Evolutionary conservation across 2,888 invertebrate genomes (phyloP).

Genomic region (Acronicta leporina): DNA sequence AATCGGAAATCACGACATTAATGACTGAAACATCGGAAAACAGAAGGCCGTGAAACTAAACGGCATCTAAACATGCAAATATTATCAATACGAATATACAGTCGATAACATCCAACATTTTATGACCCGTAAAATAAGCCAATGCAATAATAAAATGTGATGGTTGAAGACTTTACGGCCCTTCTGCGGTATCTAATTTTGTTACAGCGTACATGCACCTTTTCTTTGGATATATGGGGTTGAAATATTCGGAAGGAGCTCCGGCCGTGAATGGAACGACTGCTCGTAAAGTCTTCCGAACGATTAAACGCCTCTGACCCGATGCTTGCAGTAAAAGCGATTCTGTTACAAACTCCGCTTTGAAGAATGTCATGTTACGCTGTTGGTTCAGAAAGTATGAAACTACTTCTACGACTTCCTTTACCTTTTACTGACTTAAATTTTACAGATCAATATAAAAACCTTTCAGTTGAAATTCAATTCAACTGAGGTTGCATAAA

Average conservation of each 20-base stretch:
- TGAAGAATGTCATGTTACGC: slow-evolving; percentile 48
- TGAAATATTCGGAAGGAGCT: slow-evolving; percentile 56
- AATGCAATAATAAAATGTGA: slow-evolving; percentile 51
- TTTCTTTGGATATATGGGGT: slow-evolving; percentile 50
- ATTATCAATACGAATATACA: slow-evolving; percentile 49
- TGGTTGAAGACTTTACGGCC: slow-evolving; percentile 40
- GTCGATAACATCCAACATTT: slow-evolving; percentile 65
- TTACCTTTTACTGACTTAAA: too few relatives aligned
- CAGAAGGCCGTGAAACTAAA: slow-evolving; percentile 52
- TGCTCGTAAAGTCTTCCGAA: slow-evolving; percentile 77
- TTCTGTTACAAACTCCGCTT: slow-evolving; percentile 61
- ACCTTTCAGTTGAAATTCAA: neutral
- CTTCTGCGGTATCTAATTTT: slow-evolving; percentile 63
- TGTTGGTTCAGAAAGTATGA: slow-evolving; percentile 25
- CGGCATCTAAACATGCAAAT: slow-evolving; percentile 63
- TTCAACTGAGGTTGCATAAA: too few relatives aligned
- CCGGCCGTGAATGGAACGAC: slow-evolving; percentile 61
- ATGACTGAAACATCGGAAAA: slow-evolving; percentile 17
- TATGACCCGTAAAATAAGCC: slow-evolving; percentile 70
- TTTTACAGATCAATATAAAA: neutral
- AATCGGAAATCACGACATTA: slow-evolving; percentile 47
- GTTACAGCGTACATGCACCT: slow-evolving; percentile 53
- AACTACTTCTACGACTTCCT: neutral
- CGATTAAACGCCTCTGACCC: slow-evolving; percentile 77
- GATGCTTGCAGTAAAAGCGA: slow-evolving; percentile 58